Conservation (phyloP, 2,113 vertebrate species). For the Notothenia rossii region DNA sequence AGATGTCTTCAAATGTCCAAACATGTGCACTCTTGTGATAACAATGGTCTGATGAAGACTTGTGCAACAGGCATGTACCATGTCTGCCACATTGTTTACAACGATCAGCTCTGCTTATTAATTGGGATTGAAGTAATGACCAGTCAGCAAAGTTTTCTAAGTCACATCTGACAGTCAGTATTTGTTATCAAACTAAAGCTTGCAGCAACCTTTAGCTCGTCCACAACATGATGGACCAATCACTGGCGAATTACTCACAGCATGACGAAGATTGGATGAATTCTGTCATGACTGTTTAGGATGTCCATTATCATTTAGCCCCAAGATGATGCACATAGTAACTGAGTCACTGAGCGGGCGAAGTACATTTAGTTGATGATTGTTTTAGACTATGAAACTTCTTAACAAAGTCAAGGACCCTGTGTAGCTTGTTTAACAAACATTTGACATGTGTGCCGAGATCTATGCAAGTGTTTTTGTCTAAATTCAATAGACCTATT, state of each 20-base stretch:
- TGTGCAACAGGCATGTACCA: constrained; percentile 11
- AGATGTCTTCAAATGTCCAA: constrained; percentile 39
- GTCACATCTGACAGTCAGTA: constrained; percentile 51
- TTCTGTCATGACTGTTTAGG: constrained; percentile 68
- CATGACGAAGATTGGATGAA: constrained; percentile 61
- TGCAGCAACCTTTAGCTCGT: constrained; percentile 55
- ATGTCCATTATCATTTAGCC: constrained; percentile 71
- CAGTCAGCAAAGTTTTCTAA: constrained; percentile 63
- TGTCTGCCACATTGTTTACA: constrained; percentile 27
- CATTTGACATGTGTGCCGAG: constrained; percentile 2
- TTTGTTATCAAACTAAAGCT: constrained; percentile 62
- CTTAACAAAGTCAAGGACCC: constrained; percentile 35
- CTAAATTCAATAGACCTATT: constrained; percentile 24
- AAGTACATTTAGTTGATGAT: constrained; percentile 42
- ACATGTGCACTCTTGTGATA: constrained; percentile 50
- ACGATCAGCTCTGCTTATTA: constrained; percentile 41
- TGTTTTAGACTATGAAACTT: constrained; percentile 48
- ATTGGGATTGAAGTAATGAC: constrained; percentile 64
- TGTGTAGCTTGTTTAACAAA: constrained; percentile 3
- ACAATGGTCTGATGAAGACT: constrained; percentile 7
- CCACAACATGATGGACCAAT: constrained; percentile 60
- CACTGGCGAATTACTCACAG: constrained; percentile 56
- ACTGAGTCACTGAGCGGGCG: constrained; percentile 57
- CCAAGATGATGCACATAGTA: constrained; percentile 47
- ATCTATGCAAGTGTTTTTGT: constrained; percentile 38